Base-by-base conservation (phyloP, 2,797 vertebrate genomes). In the Falco naumanni region DNA sequence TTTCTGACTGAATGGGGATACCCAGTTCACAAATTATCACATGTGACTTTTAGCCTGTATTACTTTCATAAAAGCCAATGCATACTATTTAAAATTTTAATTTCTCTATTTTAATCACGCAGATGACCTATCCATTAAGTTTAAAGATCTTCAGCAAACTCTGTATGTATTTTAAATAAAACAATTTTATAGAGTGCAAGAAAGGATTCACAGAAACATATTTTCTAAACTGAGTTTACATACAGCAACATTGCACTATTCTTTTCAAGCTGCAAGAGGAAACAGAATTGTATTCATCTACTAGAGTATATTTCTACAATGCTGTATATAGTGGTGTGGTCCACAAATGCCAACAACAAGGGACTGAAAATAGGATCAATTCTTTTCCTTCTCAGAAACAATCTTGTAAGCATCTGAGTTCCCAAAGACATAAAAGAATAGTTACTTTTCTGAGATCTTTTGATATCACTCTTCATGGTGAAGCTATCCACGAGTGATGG, bases 381-480 rank as follows among this genome's bases (percentile, higher is more conserved):
- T 97, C 97, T 97, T 97, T 96, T 95, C 96, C 94, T 97, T 97
- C 95, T 97, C 97, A 94, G 98, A 98, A 98, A 98, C 97, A 97
- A 98, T 96, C 97, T 97, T 98, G 97, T 97, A 98, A 98, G 97
- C 93, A 96, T 95, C 97, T 88, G 94, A 97, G 96, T 96, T 97
- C 97, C 96, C 91, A 96, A 97, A 97, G 97, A 98, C 97, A 98
- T 98, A 97, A 98, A 98, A 98, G 98, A 98, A 98, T 93, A 97
- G 98, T 96, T 97, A 97, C 97, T 98, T 98, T 97, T 97, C 96
- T 97, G 74, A 91, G 93, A 95, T 93, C 97, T 97, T 98, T 98
- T 98, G 98, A 98, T 98, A 98, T 89, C 48, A 86, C 94, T 96
- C 90, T 97, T 97, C 96, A 97, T 97, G 97, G 95, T 95, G 89